phyloP scores from a whole-genome alignment of 2,888 invertebrate genomes.

The Neocrepidodera transversa region DNA sequence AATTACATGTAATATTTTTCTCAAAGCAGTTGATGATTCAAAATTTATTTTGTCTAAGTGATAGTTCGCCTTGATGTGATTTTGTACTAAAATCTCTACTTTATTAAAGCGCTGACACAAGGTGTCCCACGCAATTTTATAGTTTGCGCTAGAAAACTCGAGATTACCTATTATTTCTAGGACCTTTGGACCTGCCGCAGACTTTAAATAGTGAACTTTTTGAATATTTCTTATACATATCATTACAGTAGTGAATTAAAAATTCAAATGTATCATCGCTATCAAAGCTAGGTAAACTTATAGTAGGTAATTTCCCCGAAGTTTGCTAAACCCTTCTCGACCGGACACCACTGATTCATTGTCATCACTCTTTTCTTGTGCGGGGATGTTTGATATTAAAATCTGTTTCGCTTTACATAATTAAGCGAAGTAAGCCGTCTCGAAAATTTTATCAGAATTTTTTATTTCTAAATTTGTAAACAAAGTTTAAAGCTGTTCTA shows the following conservation, averaged over 20 bases:
- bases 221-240: slow-evolving; percentile 1
- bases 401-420: too few species aligned
- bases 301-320: background rate
- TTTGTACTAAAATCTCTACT: background rate
- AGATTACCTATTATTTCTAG: background rate
- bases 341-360: too few species aligned
- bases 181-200: background rate
- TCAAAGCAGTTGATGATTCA: background rate
- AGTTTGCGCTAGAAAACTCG: background rate
- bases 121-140: background rate
- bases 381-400: too few species aligned
- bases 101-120: background rate
- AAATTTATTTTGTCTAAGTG: background rate
- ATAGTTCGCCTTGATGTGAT: background rate
- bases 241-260: background rate
- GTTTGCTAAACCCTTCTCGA: too few species aligned
- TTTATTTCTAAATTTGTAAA: too few species aligned
- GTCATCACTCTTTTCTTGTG: too few species aligned
- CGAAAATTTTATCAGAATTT: too few species aligned
- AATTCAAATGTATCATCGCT: background rate
- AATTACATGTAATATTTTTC: background rate
- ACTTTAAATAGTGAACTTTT: slow-evolving; percentile 4
- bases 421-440: too few species aligned
- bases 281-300: background rate
- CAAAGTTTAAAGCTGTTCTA: too few species aligned